phyloP scores from a whole-genome alignment of 2,888 invertebrate genomes.

The Stegophylla sp. region DNA sequence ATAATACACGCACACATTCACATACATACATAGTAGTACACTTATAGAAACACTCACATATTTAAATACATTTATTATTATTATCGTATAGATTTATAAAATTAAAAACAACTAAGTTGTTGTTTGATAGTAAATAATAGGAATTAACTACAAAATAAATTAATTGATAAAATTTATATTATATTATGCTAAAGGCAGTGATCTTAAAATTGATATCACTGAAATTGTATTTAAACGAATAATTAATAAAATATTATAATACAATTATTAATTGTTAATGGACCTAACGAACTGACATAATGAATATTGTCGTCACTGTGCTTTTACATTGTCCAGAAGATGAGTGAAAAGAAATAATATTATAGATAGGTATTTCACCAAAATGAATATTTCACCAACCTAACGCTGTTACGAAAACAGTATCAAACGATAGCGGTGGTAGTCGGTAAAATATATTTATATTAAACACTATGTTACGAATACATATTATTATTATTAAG shows the following conservation, averaged over 20 bases:
- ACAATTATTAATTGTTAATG: no score
- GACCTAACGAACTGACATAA: no score
- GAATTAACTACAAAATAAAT: conserved; percentile 38
- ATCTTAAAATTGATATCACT: neutral
- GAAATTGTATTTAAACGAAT: neutral
- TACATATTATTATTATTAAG: neutral
- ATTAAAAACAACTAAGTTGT: conserved; percentile 9
- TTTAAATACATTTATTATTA: conserved; percentile 8
- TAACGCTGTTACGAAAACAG: neutral
- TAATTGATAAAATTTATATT: neutral
- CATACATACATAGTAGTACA: no score
- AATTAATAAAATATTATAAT: no score
- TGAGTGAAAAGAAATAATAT: neutral
- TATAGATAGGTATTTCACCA: no score
- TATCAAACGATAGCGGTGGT: neutral
- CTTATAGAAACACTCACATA: conserved; percentile 8
- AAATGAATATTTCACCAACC: neutral
- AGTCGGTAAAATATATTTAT: neutral
- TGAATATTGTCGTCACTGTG: neutral
- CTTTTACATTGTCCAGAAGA: neutral
- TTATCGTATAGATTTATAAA: neutral
- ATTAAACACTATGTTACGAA: neutral
- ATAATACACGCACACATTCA: conserved; percentile 33
- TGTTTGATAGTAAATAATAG: conserved; percentile 31
- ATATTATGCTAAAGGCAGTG: conserved; percentile 20